Evolutionary conservation across 64 coral and sea anemone species (phyloP).

Genomic region (Dendronephthya gigantea): DNA sequence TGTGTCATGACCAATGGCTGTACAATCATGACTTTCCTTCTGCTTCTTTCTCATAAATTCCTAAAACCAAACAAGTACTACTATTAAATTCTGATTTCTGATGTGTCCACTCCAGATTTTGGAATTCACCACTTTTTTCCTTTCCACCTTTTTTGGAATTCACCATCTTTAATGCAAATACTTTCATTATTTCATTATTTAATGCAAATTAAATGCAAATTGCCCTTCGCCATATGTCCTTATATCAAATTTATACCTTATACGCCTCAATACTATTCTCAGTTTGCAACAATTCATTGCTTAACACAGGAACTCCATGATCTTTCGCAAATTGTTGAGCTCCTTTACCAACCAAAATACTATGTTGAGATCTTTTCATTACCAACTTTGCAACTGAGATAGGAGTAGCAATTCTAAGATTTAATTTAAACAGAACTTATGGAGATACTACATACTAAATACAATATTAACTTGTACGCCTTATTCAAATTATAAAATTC

Average conservation of each 20-base stretch:
- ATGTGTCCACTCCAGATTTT: too few species aligned
- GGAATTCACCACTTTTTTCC: too few species aligned
- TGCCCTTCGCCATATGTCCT: too few species aligned
- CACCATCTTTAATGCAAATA: too few species aligned
- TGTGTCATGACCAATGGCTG: constrained; percentile 5
- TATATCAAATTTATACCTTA: constrained; percentile 25
- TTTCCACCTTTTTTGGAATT: too few species aligned
- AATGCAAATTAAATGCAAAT: too few species aligned
- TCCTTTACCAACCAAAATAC: constrained; percentile 43
- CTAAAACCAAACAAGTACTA: neutral
- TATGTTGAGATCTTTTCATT: constrained; percentile 50
- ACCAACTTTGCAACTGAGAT: constrained; percentile 47
- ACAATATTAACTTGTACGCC: too few species aligned
- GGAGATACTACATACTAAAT: too few species aligned
- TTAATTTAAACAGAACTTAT: neutral
- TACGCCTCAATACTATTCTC: constrained; percentile 18
- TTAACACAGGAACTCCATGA: constrained; percentile 36
- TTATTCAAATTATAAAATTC: too few species aligned
- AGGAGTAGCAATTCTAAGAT: constrained; percentile 34
- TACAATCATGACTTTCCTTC: neutral
- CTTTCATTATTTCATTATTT: too few species aligned
- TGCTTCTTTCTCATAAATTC: neutral
- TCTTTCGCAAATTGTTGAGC: constrained; percentile 40
- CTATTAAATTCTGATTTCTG: too few species aligned
- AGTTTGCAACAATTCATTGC: constrained; percentile 39